Base-by-base conservation (phyloP, 2,113 vertebrate genomes). In the Solea solea region DNA sequence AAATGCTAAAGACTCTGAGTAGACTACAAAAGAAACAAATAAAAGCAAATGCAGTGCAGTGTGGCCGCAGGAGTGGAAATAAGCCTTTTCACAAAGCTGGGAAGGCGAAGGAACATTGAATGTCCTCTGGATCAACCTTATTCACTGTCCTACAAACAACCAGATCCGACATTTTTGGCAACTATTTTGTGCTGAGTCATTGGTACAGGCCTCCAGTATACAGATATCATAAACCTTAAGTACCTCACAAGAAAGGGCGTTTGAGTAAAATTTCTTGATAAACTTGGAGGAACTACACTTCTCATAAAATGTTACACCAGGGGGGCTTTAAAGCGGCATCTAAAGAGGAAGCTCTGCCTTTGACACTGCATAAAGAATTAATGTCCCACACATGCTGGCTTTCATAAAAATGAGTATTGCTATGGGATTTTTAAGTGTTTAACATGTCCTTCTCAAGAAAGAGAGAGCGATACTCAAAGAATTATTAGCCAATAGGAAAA, bases 231-330 rank as follows among this genome's bases (percentile, higher is more conserved):
- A 74, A 57, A 72, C 42, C 46, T 75, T 72, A 72, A 67, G 56
- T 28, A 76, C 78, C 66, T 57, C 71, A 64, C 48, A 73, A 72
- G 51, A 70, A 61, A 61, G 69, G 52, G 64, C 7, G 13, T 68
- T 73, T 80, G 40, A 82, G 67, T 76, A 67, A 69, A 72, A 83
- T 73, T 67, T 57, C 64, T 71, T 67, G 62, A 76, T 78, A 75
- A 72, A 83, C 69, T 74, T 53, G 11, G 21, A 76, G 72, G 53
- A 73, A 65, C 65, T 41, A 14, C 16, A 62, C 48, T 46, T 41
- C 69, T 46, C n/a, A 51, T 72, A 69, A 74, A 83, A 64, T 64
- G 40, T 69, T 44, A 50, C 80, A 67, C 55, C 9, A 59, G 21
- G 46, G 34, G 64, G 45, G 68, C 62, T 61, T 82, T 81, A 64